Percentiles rank a stretch among this genome's conserved stretches.
These are phyloP conservation scores for Aelia acuminata DNA, from an alignment of 2,888 invertebrate species.

Conservation along the genomic window DNA sequence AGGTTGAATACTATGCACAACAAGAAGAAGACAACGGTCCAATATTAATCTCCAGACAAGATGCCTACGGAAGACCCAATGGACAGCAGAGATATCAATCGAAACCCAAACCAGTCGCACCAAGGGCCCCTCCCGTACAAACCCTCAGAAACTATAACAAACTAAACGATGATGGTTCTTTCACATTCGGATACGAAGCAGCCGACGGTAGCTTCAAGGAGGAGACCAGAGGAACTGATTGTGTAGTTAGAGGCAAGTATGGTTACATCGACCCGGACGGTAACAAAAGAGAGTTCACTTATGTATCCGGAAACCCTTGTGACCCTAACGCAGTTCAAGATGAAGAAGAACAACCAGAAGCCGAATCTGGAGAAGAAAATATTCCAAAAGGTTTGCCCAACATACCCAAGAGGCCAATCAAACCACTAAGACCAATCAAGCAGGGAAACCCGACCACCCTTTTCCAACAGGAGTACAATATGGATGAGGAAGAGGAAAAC, in stretches of 20 bases:
- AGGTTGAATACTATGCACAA: constrained; percentile 70
- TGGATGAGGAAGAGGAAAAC: constrained; percentile 71
- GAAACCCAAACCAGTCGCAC: constrained; percentile 71
- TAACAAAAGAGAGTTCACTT: constrained; percentile 87
- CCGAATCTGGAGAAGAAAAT: constrained; percentile 73
- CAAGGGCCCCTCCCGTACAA: constrained; percentile 82
- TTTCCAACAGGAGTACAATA: constrained; percentile 80
- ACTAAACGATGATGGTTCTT: constrained; percentile 86
- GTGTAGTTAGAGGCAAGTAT: constrained; percentile 88
- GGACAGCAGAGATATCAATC: constrained; percentile 68
- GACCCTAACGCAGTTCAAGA: constrained; percentile 86
- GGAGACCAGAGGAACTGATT: constrained; percentile 87
- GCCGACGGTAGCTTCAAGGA: constrained; percentile 88
- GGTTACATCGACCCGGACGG: constrained; percentile 90
- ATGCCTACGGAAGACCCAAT: constrained; percentile 66
- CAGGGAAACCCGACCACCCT: constrained; percentile 75
- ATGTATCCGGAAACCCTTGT: constrained; percentile 88
- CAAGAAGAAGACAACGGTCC: constrained; percentile 67
- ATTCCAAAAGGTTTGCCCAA: constrained; percentile 77
- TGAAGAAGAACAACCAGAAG: constrained; percentile 75
- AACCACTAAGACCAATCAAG: constrained; percentile 66
- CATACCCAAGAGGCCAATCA: constrained; percentile 69
- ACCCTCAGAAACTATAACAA: constrained; percentile 88
- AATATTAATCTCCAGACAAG: constrained; percentile 67
- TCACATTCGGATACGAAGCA: constrained; percentile 87